Percentiles rank a stretch among this genome's conserved stretches.
Evolutionary conservation across 2,888 invertebrate species (phyloP).

Genomic region (Frankliniella fusca): DNA sequence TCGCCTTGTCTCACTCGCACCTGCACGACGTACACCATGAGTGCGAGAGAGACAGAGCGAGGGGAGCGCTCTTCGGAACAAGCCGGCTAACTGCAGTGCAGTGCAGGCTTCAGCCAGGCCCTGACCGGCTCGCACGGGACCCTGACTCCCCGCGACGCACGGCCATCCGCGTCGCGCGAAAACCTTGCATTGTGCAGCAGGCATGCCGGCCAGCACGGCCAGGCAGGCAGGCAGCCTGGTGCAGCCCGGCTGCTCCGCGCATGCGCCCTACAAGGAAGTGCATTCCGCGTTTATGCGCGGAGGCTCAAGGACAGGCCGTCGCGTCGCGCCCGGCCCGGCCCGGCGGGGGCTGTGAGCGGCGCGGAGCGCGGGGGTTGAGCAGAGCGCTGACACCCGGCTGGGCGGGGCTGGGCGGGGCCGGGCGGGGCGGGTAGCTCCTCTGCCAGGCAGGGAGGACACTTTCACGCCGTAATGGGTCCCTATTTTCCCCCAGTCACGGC

Average conservation of each 20-base stretch:
- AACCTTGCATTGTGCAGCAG: constrained; percentile 2
- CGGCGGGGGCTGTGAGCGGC: neutral
- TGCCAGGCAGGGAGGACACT: neutral
- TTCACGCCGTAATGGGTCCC: neutral
- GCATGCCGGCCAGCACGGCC: no score
- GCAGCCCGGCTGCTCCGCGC: neutral
- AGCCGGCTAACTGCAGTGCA: no score
- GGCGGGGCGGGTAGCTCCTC: neutral
- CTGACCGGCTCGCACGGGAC: no score
- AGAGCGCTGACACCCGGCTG: neutral
- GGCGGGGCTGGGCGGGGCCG: neutral
- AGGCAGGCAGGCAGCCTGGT: neutral
- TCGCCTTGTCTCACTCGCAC: no score
- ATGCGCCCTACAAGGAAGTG: constrained; percentile 14
- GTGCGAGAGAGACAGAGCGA: no score
- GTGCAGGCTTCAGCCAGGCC: no score
- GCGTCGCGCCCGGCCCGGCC: neutral
- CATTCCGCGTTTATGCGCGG: constrained; percentile 10
- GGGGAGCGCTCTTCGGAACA: no score
- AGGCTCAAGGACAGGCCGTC: neutral
- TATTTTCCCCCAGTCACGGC: neutral
- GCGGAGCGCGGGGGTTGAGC: neutral
- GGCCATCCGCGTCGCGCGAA: neutral
- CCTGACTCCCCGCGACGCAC: no score
- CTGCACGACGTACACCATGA: no score